Base-by-base conservation (phyloP, 1,140 invertebrate species). In the Stenopsyche tienmushanensis region DNA sequence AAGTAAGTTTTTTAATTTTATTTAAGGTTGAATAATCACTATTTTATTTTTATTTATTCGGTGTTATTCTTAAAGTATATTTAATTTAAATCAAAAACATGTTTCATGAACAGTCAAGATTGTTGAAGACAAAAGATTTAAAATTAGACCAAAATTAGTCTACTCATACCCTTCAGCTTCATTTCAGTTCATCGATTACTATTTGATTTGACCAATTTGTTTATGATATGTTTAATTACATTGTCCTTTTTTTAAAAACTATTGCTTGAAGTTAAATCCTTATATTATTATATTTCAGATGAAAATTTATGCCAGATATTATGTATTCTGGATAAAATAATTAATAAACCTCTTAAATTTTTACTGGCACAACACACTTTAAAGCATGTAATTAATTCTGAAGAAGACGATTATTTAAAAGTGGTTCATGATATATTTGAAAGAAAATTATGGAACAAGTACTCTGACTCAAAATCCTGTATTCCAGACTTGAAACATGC, bases 1-100 rank as follows among this genome's bases (percentile, higher is more conserved):
- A 73, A 72, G 76, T 78, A 73, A 68, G 23, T 52, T 25, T 39
- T 50, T 18, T 59, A 15, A 58, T 50, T 52, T 50, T 50, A 45
- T 49, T 62, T 18, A 13, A 44, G 1, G 45, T 39, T 55, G 2
- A 17, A 55, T 17, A 42, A 25, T 49, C 15, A 34, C 13, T 49
- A 10, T 20, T 18, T 49, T 49, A 49, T 49, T 49, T 45, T 45
- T n/a, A 13, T n/a, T 39, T 5, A 8, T 39, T 5, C n/a, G 29
- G 13, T 8, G 13, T 18, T 8, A 18, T 47, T 47, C 17, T 8
- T 47, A 47, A 47, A 10, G 17, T 3, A 53, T n/a, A 53, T 13
- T 53, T n/a, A n/a, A n/a, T n/a, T n/a, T n/a, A n/a, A n/a, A n/a
- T n/a, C n/a, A n/a, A n/a, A n/a, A n/a, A n/a, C n/a, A n/a, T n/a